Percentiles rank a stretch among this genome's conserved stretches.
phyloP scores from a whole-genome alignment of 2,113 vertebrate species.

The Promerops cafer region DNA sequence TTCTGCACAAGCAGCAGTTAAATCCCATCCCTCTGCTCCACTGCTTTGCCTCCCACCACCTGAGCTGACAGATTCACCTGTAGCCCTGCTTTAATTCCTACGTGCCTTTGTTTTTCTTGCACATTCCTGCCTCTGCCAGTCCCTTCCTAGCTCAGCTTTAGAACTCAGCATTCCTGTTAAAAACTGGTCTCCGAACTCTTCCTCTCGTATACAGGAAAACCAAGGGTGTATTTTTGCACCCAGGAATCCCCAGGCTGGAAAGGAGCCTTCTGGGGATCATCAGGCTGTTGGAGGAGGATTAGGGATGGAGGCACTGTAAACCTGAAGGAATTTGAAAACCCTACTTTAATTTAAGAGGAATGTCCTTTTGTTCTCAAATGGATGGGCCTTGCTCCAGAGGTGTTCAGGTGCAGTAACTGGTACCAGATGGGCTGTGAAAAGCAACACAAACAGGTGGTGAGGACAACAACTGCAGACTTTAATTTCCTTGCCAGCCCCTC shows the following conservation, averaged over 20 bases:
- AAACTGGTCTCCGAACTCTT: neutral
- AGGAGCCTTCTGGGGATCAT: neutral
- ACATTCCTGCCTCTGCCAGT: neutral
- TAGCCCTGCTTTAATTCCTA: neutral
- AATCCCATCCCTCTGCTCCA: neutral
- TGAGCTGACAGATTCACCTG: neutral
- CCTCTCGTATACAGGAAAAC: neutral
- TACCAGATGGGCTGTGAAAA: constrained; percentile 41
- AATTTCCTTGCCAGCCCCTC: constrained; percentile 2
- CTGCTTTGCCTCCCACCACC: neutral
- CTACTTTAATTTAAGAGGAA: constrained; percentile 34
- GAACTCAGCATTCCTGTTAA: rapidly evolving
- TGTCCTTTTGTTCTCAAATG: constrained; percentile 38
- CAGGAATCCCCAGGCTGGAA: neutral
- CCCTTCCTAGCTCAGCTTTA: neutral
- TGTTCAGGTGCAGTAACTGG: constrained; percentile 2
- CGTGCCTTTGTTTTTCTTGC: rapidly evolving
- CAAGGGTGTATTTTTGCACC: neutral
- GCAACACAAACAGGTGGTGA: constrained; percentile 1
- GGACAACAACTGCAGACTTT: neutral
- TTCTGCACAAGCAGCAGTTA: neutral
- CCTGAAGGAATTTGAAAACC: constrained; percentile 9
- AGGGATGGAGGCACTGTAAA: neutral
- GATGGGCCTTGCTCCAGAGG: neutral
- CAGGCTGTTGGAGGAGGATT: neutral